These are phyloP conservation scores for Phymanthus crucifer DNA, from an alignment of 92 coral and sea anemone genomes.

Conservation along the genomic window DNA sequence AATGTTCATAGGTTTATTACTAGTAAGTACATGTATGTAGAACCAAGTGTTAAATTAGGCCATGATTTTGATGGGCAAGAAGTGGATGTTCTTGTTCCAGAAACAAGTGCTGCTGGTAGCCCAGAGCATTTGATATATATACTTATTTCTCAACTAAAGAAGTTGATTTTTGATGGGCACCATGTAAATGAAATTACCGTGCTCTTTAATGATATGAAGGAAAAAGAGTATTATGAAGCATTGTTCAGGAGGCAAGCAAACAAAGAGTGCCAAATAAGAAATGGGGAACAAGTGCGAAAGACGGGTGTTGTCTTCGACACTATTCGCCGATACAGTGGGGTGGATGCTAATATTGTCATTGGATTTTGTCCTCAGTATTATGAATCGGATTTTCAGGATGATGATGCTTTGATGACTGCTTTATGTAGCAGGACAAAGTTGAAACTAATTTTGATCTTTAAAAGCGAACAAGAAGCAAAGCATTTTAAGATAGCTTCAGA, in stretches of 20 bases:
- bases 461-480: not conserved
- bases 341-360: not conserved
- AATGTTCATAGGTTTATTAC: not conserved
- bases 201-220: not conserved
- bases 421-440: not conserved
- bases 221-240: not conserved
- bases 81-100: not conserved
- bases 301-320: not conserved
- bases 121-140: not conserved
- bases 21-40: not conserved
- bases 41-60: not conserved
- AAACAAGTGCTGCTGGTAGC: not conserved
- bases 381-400: not conserved
- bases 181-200: not conserved
- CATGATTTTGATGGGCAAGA: slow-evolving; percentile 9
- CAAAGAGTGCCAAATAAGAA: not conserved
- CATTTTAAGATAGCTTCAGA: not conserved
- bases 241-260: not conserved
- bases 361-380: not conserved
- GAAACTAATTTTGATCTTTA: not conserved
- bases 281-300: not conserved
- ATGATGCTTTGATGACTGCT: not conserved
- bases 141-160: slow-evolving; percentile 1
- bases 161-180: not conserved
- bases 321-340: not conserved